Evolutionary conservation across 2,113 vertebrate genomes (phyloP), one percentile per base, ranked within the genome.

Genomic region (Hassar affinis): DNA sequence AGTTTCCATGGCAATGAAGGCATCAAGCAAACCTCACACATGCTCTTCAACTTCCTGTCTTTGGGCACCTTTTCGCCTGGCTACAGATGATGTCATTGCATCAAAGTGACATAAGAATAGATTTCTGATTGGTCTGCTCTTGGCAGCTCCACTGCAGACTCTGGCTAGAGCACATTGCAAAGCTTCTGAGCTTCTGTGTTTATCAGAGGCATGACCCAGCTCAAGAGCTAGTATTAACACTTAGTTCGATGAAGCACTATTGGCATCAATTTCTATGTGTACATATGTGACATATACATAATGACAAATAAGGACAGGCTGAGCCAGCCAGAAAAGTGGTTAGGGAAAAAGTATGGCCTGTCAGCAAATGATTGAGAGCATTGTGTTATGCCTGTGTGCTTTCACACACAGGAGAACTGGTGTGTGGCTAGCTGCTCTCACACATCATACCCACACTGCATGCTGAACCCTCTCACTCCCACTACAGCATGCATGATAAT

Each of bases 71-170:
- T 92, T 92, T 90, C 89, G 91, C 93, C 91, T 88, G 88, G 92
- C 91, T 93, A 95, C 93, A 93, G 90, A 93, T 93, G 93, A 94
- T 93, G 91, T 93, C 92, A 93, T 76, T 87, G 51, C 86, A 85
- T 81, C 84, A 62, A 71, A 75, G 87, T 83, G 85, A 89, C 66
- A 78, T 51, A 54, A 82, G 81, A 93, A 91, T 90, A 92, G 89
- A 86, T 89, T 87, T 88, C 88, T 88, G 78, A 86, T 83, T 61
- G 74, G 88, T 69, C 74, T 78, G 82, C 88, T 84, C 72, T 87
- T 75, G 59, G 77, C 84, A 76, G 45, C 79, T 71, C 77, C 85
- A 80, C 33, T 15, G 68, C 80, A 79, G 79, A 81, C 52, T n/a
- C 33, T 42, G 76, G 83, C 86, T 84, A 69, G 79, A 33, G 72